Base-by-base conservation (phyloP, 2,797 vertebrate species). In the Borostomias antarcticus region DNA sequence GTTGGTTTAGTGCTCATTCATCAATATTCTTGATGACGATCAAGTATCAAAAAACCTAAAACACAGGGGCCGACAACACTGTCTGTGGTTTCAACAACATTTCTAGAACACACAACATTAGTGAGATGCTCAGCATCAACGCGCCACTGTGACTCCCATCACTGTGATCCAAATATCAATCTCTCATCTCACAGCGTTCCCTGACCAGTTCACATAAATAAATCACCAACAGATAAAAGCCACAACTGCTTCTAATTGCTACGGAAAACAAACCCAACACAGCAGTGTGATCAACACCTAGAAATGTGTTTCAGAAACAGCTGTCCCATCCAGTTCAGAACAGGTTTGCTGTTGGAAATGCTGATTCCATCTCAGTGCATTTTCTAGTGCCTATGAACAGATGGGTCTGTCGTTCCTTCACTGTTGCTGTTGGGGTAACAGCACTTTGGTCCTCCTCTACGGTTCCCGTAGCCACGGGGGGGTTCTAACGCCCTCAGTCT, bases 161-260 rank as follows among this genome's bases (percentile, higher is more conserved):
- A n/a, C n/a, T n/a, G n/a, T n/a, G n/a, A 82, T 83, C 82, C 40
- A 63, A 85, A 82, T 81, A 75, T 83, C 79, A 72, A 80, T 82
- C 86, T 82, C 81, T 15, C n/a, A 45, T 26, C 30, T 86, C 75
- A 60, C 77, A 81, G 72, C 65, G 68, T 78, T 87, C 70, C 85
- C 81, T 84, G 78, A 87, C 87, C 83, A 86, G 40, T 83, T 88
- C 80, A 91, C 88, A 88, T 89, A 82, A 88, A 91, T 86, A 88
- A 90, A 82, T 83, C 87, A 89, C 85, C 85, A 85, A 89, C 81
- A 88, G 82, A 84, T 85, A 64, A 37, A 86, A 84, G 69, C 82
- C 82, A 85, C 75, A 47, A 82, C 88, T 81, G 87, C 87, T 88
- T 85, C 88, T 88, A 89, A 90, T 84, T 85, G 86, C 85, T 87